Percentiles rank a stretch among this genome's conserved stretches.
Evolutionary conservation across 64 coral and sea anemone genomes (phyloP).

Genomic region (Dendronephthya gigantea): DNA sequence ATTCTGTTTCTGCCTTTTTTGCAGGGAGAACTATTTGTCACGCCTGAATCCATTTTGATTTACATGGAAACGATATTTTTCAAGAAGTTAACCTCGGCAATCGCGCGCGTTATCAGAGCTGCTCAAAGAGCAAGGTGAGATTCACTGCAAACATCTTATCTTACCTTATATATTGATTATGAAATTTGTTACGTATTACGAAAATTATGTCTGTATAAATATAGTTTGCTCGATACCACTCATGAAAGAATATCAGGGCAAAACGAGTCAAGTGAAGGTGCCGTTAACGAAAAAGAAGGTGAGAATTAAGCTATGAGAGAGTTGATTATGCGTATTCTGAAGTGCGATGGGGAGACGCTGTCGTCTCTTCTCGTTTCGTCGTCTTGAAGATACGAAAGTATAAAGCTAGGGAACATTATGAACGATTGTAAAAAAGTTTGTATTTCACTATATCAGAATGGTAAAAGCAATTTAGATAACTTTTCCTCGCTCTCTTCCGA

Average conservation of each 20-base stretch:
- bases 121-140: slow-evolving; percentile 26
- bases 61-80: slow-evolving; percentile 49
- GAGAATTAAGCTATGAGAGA: background rate
- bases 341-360: no score
- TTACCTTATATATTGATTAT: background rate
- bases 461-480: no score
- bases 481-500: no score
- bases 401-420: no score
- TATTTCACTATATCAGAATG: no score
- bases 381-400: no score
- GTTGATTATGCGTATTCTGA: background rate
- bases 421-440: no score
- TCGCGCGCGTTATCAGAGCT: slow-evolving; percentile 15
- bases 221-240: background rate
- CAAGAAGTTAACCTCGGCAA: slow-evolving; percentile 39
- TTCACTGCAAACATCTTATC: background rate
- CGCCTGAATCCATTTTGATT: slow-evolving; percentile 26
- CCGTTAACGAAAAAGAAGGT: background rate
- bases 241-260: background rate
- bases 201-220: background rate
- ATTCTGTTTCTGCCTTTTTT: background rate
- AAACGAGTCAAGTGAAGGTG: background rate
- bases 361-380: no score
- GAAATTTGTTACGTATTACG: no score
- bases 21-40: slow-evolving; percentile 43